A percentile compares a stretch with the other conserved stretches of the same genome.
phyloP scores from a whole-genome alignment of 1,140 invertebrate genomes.

The Hetaerina americana region DNA sequence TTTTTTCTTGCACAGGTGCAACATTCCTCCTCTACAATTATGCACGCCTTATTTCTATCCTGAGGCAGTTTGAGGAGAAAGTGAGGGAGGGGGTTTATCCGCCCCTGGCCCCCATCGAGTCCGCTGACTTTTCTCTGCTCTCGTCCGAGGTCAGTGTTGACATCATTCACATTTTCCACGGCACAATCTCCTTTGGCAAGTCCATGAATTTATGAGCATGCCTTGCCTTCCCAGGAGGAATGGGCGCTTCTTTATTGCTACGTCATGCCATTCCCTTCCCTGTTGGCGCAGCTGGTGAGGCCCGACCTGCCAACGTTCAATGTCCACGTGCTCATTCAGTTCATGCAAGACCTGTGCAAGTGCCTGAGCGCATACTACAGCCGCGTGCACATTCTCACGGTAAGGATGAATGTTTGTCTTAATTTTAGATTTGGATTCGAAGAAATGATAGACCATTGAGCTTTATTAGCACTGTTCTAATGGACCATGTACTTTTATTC shows the following conservation, averaged over 20 bases:
- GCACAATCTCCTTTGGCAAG: conserved; percentile 7
- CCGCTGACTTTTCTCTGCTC: conserved; percentile 43
- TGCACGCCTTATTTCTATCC: conserved; percentile 45
- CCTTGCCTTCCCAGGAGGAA: conserved; percentile 41
- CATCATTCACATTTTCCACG: neutral
- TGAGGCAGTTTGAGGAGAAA: conserved; percentile 41
- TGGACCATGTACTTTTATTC: conserved; percentile 5
- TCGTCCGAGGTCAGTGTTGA: conserved; percentile 39
- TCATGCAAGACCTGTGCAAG: conserved; percentile 43
- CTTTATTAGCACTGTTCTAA: conserved; percentile 16
- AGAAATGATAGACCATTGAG: conserved; percentile 14
- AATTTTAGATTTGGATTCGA: conserved; percentile 9
- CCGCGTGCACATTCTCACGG: conserved; percentile 47
- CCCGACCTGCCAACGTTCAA: conserved; percentile 30
- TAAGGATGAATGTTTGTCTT: conserved; percentile 27
- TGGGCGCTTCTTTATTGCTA: conserved; percentile 54
- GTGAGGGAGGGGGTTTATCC: conserved; percentile 37
- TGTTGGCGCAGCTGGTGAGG: conserved; percentile 37
- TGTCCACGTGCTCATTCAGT: conserved; percentile 46
- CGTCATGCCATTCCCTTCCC: conserved; percentile 42
- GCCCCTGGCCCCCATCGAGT: conserved; percentile 33
- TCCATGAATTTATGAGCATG: neutral
- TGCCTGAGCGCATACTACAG: conserved; percentile 58
- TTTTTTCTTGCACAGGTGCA: conserved; percentile 32
- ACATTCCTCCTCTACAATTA: conserved; percentile 59